These are phyloP conservation scores for Ectobius pallidus DNA, from an alignment of 2,888 invertebrate species.

Conservation along the genomic window DNA sequence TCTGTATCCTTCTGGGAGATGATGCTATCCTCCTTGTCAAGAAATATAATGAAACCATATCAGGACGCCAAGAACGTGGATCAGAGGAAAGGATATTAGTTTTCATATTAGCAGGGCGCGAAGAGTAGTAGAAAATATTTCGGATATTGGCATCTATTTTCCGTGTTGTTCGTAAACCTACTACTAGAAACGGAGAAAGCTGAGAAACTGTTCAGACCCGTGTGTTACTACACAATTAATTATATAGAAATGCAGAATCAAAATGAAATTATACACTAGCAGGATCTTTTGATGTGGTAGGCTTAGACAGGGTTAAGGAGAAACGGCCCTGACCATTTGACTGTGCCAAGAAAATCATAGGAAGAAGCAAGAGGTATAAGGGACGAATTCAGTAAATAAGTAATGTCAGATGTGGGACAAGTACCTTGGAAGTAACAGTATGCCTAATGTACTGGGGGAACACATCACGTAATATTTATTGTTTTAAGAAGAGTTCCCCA, in stretches of 20 bases:
- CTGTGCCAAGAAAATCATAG: neutral
- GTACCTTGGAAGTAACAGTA: neutral
- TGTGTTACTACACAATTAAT: neutral
- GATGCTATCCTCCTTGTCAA: neutral
- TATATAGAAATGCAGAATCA: neutral
- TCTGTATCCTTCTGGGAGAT: neutral
- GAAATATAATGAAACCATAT: constrained; percentile 7
- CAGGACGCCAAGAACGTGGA: neutral
- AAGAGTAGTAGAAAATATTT: neutral
- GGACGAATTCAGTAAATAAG: neutral
- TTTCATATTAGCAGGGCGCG: neutral
- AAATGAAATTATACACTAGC: neutral
- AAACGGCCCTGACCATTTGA: neutral
- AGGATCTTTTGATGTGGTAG: neutral
- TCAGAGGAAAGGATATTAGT: neutral
- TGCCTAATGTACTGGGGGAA: no score
- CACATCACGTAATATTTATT: no score
- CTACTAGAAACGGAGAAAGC: neutral
- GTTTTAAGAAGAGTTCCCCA: no score
- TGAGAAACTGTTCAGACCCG: neutral
- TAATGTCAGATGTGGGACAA: neutral
- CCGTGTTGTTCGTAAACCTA: neutral
- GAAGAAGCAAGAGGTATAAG: neutral
- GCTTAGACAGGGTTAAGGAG: neutral
- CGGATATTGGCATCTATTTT: neutral